Percentiles rank a stretch among this genome's conserved stretches.
Evolutionary conservation across 2,888 invertebrate genomes (phyloP).

Genomic region (Dromius quadrimaculatus): DNA sequence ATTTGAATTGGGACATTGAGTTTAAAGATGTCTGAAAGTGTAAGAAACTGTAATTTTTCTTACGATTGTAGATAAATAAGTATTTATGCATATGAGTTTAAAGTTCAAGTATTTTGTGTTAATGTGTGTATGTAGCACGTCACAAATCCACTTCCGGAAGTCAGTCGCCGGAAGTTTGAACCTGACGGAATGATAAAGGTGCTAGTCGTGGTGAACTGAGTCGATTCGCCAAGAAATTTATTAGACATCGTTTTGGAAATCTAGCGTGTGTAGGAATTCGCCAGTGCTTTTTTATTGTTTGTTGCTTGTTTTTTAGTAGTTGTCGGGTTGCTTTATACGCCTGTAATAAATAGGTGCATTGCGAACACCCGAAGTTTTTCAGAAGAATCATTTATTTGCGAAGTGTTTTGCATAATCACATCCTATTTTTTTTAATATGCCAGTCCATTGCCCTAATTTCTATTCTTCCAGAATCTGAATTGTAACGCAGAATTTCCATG

Average conservation of each 20-base stretch:
- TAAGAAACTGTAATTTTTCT: no score
- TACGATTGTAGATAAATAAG: no score
- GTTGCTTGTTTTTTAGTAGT: conserved; percentile 4
- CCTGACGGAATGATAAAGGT: conserved; percentile 45
- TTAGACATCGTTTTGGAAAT: conserved; percentile 40
- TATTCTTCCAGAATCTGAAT: no score
- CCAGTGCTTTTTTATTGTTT: background rate
- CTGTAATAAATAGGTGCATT: no score
- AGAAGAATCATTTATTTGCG: background rate
- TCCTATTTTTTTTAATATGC: no score
- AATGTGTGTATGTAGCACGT: background rate
- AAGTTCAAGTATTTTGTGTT: no score
- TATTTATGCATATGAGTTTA: no score
- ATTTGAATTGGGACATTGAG: no score
- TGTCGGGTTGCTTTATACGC: no score
- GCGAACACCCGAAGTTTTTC: background rate
- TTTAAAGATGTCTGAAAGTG: no score
- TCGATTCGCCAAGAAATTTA: conserved; percentile 32
- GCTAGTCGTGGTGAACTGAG: background rate
- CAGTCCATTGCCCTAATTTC: background rate
- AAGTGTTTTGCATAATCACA: no score
- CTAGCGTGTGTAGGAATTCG: conserved; percentile 10
- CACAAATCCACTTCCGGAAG: conserved; percentile 8
- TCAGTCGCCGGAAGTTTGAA: conserved; percentile 11
- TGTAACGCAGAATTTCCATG: conserved; percentile 38